phyloP scores from a whole-genome alignment of 2,888 invertebrate species.

The Euplagia quadripunctaria region DNA sequence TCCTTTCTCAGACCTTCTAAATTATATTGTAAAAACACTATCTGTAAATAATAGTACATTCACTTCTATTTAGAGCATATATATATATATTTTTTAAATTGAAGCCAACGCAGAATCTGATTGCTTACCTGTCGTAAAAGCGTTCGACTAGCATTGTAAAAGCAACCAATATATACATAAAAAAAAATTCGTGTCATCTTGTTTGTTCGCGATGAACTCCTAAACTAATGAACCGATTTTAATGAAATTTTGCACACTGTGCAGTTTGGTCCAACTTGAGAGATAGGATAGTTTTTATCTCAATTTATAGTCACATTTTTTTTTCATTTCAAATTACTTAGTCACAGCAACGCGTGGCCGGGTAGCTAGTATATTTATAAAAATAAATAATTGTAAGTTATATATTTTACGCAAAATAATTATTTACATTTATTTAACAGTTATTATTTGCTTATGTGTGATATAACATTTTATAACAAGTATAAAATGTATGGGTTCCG shows the following conservation, averaged over 20 bases:
- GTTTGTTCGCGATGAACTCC: no score
- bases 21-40: background rate
- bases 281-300: no score
- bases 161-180: no score
- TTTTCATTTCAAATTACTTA: no score
- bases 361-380: background rate
- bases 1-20: background rate
- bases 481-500: constrained; percentile 1
- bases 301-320: no score
- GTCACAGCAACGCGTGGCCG: no score
- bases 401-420: background rate
- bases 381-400: background rate
- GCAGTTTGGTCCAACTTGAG: no score
- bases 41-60: constrained; percentile 23
- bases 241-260: no score
- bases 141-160: background rate
- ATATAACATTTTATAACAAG: background rate
- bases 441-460: background rate
- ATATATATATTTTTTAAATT: background rate
- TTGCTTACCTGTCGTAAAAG: no score
- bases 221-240: no score
- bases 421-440: background rate
- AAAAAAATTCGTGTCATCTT: no score
- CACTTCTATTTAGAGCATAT: background rate
- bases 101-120: background rate